A percentile compares a stretch with the other conserved stretches of the same genome.
Conservation (phyloP, 2,797 vertebrate species). For the Perodicticus potto region DNA sequence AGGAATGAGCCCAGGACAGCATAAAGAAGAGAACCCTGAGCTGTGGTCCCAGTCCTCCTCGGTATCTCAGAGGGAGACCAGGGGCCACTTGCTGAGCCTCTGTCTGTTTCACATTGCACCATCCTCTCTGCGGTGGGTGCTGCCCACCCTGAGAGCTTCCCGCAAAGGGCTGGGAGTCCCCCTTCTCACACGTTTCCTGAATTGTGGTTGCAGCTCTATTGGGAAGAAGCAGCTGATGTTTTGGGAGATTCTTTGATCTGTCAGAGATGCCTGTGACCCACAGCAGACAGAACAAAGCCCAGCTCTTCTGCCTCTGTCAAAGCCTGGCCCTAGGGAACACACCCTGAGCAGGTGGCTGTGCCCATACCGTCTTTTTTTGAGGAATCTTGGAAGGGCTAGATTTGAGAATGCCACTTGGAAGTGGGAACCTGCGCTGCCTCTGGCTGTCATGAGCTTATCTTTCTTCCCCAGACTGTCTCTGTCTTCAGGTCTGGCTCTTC, state of each 20-base stretch:
- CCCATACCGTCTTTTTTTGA: neutral
- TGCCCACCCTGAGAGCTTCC: neutral
- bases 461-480: conserved; percentile 56
- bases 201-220: neutral
- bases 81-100: neutral
- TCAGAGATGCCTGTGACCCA: neutral
- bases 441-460: conserved; percentile 64
- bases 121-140: neutral
- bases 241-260: neutral
- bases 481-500: conserved; percentile 58
- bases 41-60: neutral
- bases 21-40: neutral
- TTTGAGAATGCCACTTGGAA: neutral
- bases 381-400: neutral
- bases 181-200: neutral
- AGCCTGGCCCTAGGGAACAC: neutral
- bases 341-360: neutral
- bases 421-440: neutral
- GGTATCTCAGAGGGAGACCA: too few relatives aligned
- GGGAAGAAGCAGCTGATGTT: neutral
- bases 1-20: neutral
- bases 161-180: accelerated
- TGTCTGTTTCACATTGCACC: neutral
- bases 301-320: neutral
- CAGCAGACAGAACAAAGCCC: neutral